phyloP scores from a whole-genome alignment of 2,113 vertebrate species.

The Aspidoscelis tigris region DNA sequence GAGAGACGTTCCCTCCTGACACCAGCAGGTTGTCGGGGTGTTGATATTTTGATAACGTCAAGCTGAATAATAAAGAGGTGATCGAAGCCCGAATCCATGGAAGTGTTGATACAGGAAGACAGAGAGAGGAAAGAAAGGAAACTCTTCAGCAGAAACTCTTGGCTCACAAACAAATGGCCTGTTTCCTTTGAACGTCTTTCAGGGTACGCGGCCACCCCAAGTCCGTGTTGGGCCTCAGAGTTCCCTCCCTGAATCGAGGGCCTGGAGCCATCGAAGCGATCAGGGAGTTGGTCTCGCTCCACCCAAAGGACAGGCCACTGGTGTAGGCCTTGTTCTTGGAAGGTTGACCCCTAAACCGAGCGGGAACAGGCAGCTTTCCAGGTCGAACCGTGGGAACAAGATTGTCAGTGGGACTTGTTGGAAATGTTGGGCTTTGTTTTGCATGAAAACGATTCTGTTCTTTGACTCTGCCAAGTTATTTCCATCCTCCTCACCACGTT shows the following conservation, averaged over 20 bases:
- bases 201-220: conserved; percentile 27
- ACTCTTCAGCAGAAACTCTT: conserved; percentile 61
- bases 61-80: conserved; percentile 66
- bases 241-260: conserved; percentile 18
- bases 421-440: neutral
- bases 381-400: conserved; percentile 27
- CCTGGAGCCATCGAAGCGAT: conserved; percentile 28
- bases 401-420: fast-evolving
- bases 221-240: neutral
- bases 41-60: conserved; percentile 76
- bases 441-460: neutral
- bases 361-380: neutral
- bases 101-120: conserved; percentile 71
- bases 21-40: conserved; percentile 74
- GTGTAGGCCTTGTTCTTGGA: neutral
- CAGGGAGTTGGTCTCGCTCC: fast-evolving
- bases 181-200: conserved; percentile 59
- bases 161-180: conserved; percentile 61
- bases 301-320: fast-evolving
- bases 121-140: conserved; percentile 4
- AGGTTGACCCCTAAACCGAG: neutral
- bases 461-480: conserved; percentile 7
- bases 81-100: conserved; percentile 66
- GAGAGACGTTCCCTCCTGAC: conserved; percentile 73
- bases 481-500: conserved; percentile 10